Evolutionary conservation across 2,797 vertebrate genomes (phyloP), one percentile per base, ranked within the genome.

Genomic region (Rhabdophis nuchalis): DNA sequence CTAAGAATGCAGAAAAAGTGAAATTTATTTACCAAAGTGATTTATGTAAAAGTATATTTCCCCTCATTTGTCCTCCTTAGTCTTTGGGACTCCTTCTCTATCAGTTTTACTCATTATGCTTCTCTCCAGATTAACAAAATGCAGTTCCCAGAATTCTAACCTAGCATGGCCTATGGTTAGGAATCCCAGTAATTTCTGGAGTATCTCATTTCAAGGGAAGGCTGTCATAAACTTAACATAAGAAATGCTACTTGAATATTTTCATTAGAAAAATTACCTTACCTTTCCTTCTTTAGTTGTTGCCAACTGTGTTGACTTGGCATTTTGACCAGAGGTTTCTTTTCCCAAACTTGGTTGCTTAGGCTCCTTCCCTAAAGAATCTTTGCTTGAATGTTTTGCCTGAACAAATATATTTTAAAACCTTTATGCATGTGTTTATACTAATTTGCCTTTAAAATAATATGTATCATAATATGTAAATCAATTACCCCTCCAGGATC

Each of bases 241-340:
- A 61, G 41, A 10, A 82, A 23, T 60, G 23, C 23, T 25, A 90
- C 16, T 52, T 25, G 58, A 77, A 5, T 32, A 52, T 29, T 92
- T 92, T 92, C 72, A 41, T 27, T 56, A 85, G 82, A 52, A 0
- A 9, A 2, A 0, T 77, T 87, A 14, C 3, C 1, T n/a, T 94
- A 97, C 97, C 97, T 97, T 95, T 94, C 92, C 82, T 89, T 64
- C 61, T 54, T 96, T 96, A 90, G 1, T 0, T 36, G 94, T 89
- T 64, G 93, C 86, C 72, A 92, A 61, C 85, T 93, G 77, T 18
- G 87, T 50, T n/a, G 86, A 41, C 89, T 94, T 93, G 1, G 95
- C 96, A 91, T 93, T 93, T 41, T 85, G 77, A 88, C 36, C 4
- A 46, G 95, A 56, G 90, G 87, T 52, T n/a, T 89, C 88, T 93